These are phyloP conservation scores for Cyclophora albipunctata DNA, from an alignment of 2,888 invertebrate species.

Conservation along the genomic window DNA sequence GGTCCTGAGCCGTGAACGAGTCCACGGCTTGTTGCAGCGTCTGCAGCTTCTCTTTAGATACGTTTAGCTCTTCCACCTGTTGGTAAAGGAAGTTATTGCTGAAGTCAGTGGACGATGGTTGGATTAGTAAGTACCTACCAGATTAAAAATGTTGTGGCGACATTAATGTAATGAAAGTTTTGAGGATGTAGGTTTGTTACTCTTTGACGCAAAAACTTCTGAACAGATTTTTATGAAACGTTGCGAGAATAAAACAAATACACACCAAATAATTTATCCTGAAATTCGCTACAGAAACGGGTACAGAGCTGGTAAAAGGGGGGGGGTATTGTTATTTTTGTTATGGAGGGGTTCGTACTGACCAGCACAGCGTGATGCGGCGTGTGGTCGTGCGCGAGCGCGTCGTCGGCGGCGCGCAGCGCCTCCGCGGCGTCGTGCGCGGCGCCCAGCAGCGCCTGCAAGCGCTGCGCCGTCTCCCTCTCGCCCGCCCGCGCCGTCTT, in stretches of 20 bases:
- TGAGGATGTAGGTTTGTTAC: too few relatives aligned
- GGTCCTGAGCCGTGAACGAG: conserved; percentile 29
- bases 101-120: background rate
- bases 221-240: conserved; percentile 5
- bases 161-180: background rate
- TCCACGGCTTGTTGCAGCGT: conserved; percentile 41
- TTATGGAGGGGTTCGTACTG: conserved; percentile 3
- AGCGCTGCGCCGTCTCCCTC: conserved; percentile 40
- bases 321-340: too few relatives aligned
- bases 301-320: too few relatives aligned
- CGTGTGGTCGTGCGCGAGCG: conserved; percentile 39
- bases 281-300: too few relatives aligned
- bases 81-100: background rate
- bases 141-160: background rate
- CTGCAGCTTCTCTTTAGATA: conserved; percentile 40
- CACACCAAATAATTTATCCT: too few relatives aligned
- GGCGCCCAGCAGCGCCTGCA: conserved; percentile 43
- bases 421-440: conserved; percentile 39
- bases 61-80: conserved; percentile 49
- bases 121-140: too few relatives aligned
- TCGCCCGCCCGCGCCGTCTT: conserved; percentile 46
- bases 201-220: background rate
- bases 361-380: conserved; percentile 49
- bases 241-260: too few relatives aligned
- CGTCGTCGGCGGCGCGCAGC: conserved; percentile 38